phyloP scores from a whole-genome alignment of 2,113 vertebrate species.

The Xiphophorus maculatus region DNA sequence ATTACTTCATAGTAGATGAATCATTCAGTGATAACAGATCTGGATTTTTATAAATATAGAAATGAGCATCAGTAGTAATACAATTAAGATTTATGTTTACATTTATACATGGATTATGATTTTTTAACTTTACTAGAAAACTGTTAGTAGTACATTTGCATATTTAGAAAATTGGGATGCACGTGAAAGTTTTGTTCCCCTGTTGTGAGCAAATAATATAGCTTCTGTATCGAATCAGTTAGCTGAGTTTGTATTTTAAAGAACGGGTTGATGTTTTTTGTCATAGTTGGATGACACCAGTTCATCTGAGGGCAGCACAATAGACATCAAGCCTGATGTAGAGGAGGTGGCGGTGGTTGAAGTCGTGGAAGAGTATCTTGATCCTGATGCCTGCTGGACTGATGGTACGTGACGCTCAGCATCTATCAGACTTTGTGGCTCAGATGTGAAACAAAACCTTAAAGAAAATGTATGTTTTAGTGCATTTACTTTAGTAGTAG shows the following conservation, averaged over 20 bases:
- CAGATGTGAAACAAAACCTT: constrained; percentile 1
- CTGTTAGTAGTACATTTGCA: constrained; percentile 7
- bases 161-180: constrained; percentile 44
- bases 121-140: constrained; percentile 6
- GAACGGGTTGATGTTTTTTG: constrained; percentile 31
- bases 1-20: neutral
- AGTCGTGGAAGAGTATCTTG: constrained; percentile 93
- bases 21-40: neutral
- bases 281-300: constrained; percentile 89
- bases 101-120: neutral
- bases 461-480: neutral
- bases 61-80: neutral
- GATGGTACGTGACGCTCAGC: constrained; percentile 81
- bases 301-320: constrained; percentile 97
- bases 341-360: constrained; percentile 94
- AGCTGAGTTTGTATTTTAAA: constrained; percentile 6
- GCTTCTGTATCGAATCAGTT: neutral
- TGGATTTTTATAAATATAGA: neutral
- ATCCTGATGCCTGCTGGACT: constrained; percentile 94
- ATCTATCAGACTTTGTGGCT: neutral
- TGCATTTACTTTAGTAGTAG: neutral
- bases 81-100: neutral
- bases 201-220: neutral
- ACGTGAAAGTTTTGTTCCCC: constrained; percentile 32
- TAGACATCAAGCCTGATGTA: constrained; percentile 94